These are phyloP conservation scores for Urocitellus parryii DNA, from an alignment of 2,113 vertebrate species.

Conservation along the genomic window DNA sequence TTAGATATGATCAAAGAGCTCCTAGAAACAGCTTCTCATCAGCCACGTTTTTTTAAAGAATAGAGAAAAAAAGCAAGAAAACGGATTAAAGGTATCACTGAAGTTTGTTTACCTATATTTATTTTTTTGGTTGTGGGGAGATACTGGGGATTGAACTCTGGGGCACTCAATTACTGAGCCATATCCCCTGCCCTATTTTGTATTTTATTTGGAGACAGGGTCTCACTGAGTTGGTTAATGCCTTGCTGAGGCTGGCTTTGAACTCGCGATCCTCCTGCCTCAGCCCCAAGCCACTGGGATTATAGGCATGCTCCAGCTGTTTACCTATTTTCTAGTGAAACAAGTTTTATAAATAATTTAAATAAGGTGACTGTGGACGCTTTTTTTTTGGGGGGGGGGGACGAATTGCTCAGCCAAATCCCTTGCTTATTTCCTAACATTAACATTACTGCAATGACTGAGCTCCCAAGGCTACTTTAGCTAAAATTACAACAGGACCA, in stretches of 20 bases:
- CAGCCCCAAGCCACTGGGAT: no score
- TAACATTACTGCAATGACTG: neutral
- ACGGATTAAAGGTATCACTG: constrained; percentile 1
- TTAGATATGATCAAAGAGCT: constrained; percentile 65
- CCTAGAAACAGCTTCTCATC: constrained; percentile 60
- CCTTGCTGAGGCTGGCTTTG: no score
- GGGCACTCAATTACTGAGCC: no score
- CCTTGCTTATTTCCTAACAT: neutral
- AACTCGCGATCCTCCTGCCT: no score
- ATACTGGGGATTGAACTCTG: no score
- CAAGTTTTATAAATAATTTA: constrained; percentile 66
- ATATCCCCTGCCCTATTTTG: no score
- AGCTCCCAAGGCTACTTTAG: neutral
- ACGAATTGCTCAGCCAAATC: neutral
- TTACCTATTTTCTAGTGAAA: constrained; percentile 63
- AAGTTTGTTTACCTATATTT: constrained; percentile 65
- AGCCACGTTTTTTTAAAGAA: constrained; percentile 60
- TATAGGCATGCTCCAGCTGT: neutral
- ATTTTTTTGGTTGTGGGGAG: neutral
- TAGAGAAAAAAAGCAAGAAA: neutral
- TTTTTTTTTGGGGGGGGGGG: neutral
- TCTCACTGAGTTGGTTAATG: no score
- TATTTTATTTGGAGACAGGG: no score
- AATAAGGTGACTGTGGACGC: neutral
- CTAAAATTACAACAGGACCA: neutral